Conservation (phyloP, 2,797 vertebrate species). For the Phoeniculus purpureus region DNA sequence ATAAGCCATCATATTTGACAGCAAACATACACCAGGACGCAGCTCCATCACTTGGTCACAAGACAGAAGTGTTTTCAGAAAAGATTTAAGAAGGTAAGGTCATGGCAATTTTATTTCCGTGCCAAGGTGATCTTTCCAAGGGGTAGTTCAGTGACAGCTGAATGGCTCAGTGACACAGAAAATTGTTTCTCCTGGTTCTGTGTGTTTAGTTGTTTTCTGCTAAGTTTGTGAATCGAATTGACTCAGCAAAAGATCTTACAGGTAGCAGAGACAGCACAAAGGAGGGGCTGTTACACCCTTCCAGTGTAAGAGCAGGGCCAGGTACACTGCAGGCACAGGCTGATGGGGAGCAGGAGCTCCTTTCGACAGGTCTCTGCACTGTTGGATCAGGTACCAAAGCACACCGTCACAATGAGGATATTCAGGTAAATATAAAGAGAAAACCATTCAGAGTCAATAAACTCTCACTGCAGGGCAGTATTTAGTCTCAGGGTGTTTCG, state of each 20-base stretch:
- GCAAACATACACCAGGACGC: not conserved
- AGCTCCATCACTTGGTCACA: not conserved
- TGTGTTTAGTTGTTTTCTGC: not conserved
- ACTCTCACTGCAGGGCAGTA: not conserved
- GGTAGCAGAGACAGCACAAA: not conserved
- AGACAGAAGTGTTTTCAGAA: not conserved
- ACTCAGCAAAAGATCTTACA: not conserved
- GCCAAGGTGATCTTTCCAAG: not conserved
- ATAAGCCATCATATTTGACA: not conserved
- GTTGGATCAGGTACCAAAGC: not conserved
- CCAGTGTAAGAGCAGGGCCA: not conserved
- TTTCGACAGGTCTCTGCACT: not conserved
- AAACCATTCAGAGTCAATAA: not conserved
- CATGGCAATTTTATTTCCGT: not conserved
- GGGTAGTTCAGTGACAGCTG: not conserved
- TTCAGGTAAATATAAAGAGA: not conserved
- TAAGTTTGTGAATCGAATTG: not conserved
- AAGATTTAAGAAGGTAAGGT: not conserved
- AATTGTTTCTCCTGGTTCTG: rapidly evolving
- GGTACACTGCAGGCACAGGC: not conserved
- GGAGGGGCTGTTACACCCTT: not conserved
- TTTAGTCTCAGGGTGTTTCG: not conserved
- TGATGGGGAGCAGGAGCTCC: not conserved
- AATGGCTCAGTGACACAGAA: not conserved
- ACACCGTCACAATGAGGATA: not conserved